Conservation (phyloP, 92 coral and sea anemone genomes). For the Actinernus sp. region DNA sequence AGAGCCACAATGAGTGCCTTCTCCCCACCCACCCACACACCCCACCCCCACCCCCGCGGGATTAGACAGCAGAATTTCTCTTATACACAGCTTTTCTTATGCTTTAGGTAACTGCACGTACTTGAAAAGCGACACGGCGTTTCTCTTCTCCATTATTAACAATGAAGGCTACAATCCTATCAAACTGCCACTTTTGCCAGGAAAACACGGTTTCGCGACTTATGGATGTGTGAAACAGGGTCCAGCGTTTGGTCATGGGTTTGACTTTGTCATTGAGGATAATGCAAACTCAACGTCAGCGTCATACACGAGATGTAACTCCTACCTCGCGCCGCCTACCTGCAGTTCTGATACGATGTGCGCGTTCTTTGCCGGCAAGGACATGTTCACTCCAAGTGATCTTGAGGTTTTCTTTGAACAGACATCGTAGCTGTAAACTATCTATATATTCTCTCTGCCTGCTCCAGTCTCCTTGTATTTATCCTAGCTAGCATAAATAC, state of each 20-base stretch:
- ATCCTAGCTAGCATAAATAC: no score
- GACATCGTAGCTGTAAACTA: no score
- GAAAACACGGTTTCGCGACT: not conserved
- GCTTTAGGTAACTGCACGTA: no score
- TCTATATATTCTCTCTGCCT: no score
- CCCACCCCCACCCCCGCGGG: no score
- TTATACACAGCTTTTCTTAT: no score
- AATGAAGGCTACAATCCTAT: conserved; percentile 18
- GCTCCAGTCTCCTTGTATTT: no score
- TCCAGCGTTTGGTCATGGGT: conserved; percentile 53
- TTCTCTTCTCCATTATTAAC: conserved; percentile 35
- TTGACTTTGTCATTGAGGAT: conserved; percentile 17
- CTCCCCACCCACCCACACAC: no score
- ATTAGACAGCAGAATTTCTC: no score
- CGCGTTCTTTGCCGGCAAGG: conserved; percentile 17
- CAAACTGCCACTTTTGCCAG: conserved; percentile 1
- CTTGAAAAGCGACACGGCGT: no score
- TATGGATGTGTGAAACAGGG: conserved; percentile 8
- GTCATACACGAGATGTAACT: conserved; percentile 11
- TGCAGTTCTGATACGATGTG: not conserved
- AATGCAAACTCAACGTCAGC: conserved; percentile 5
- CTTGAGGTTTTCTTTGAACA: conserved; percentile 11
- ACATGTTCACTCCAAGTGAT: conserved; percentile 7
- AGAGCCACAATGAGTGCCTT: no score
- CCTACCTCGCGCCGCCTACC: conserved; percentile 15